Evolutionary conservation across 2,888 invertebrate species (phyloP), one percentile per base, ranked within the genome.

Genomic region (Caenorhabditis parvicauda): DNA sequence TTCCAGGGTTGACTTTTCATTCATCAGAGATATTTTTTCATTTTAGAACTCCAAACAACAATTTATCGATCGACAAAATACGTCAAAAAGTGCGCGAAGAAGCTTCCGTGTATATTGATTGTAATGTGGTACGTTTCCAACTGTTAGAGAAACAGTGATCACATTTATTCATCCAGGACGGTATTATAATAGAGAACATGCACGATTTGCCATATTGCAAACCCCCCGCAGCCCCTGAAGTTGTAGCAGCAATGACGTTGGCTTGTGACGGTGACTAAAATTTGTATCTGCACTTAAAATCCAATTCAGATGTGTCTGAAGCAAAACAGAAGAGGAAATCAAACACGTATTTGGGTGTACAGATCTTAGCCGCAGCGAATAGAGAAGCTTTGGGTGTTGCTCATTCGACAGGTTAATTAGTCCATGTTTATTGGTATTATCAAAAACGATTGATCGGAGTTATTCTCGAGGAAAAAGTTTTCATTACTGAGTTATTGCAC

Each of bases 341-440:
- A n/a, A n/a, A n/a, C n/a, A n/a, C n/a, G n/a, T 80, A 83, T 5
- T 74, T 84, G 3, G 84, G 84, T 17, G 76, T 84, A 3, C 82
- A 88, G 85, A 85, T 90, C 55, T 83, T 91, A 52, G 89, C 90
- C n/a, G 87, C 87, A 42, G 88, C 87, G 12, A 90, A 90, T 81
- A 84, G 83, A 61, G 87, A 89, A 82, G 90, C 90, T 0, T 59
- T 91, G 43, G 88, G 90, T 5, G 86, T 90, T 2, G 89, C 89
- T 0, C 86, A 87, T 74, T 88, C 88, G 22, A 85, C 88, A 53
- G 84, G 86, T 84, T 14, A 27, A 22, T 25, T 6, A n/a, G n/a
- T n/a, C n/a, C n/a, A n/a, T n/a, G n/a, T n/a, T n/a, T n/a, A n/a
- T n/a, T n/a, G n/a, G n/a, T n/a, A n/a, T n/a, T n/a, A n/a, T n/a